phyloP scores from a whole-genome alignment of 2,888 invertebrate species.

The Helicoverpa assulta region DNA sequence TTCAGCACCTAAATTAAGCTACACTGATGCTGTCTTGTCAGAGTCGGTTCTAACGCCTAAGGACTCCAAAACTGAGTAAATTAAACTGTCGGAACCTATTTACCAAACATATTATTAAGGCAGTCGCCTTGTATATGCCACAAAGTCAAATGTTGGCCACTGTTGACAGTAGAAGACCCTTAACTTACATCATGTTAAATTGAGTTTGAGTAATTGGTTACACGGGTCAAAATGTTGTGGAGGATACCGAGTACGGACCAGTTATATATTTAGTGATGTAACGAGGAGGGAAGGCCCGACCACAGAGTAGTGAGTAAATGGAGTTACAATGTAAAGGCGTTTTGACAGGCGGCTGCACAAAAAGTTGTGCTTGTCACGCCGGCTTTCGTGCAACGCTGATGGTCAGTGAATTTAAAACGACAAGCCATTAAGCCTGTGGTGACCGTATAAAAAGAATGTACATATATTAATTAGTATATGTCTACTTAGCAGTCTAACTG shows the following conservation, averaged over 20 bases:
- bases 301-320: conserved; percentile 25
- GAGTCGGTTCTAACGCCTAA: background rate
- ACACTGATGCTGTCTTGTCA: background rate
- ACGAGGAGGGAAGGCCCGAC: conserved; percentile 24
- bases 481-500: background rate
- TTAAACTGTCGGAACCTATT: conserved; percentile 52
- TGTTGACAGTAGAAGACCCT: conserved; percentile 53
- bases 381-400: background rate
- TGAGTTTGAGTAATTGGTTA: conserved; percentile 64
- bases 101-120: conserved; percentile 36
- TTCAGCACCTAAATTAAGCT: background rate
- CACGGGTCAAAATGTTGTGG: conserved; percentile 61
- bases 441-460: background rate
- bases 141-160: conserved; percentile 46
- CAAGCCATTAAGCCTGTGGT: background rate
- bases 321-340: background rate
- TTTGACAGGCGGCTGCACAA: background rate
- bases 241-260: conserved; percentile 29
- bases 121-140: conserved; percentile 39
- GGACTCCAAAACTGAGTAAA: conserved; percentile 22
- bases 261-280: conserved; percentile 48
- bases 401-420: background rate
- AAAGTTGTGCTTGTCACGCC: background rate
- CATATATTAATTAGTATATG: background rate
- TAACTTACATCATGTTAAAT: conserved; percentile 62